Evolutionary conservation across 2,888 invertebrate genomes (phyloP).

Genomic region (Philaethria dido): DNA sequence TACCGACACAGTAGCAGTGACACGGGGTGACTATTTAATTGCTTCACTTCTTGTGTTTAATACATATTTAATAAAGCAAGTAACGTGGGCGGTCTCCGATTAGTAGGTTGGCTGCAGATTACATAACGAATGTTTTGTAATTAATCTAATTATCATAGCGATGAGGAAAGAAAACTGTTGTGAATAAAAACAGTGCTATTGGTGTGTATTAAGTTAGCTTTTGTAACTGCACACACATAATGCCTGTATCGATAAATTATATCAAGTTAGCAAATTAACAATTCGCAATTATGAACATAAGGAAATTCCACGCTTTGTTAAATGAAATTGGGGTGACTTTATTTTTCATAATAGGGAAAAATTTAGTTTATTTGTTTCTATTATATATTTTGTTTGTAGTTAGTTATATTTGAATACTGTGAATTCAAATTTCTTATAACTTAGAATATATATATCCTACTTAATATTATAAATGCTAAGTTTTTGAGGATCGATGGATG

Average conservation of each 20-base stretch:
- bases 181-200: constrained; percentile 40
- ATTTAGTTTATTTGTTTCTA: too few relatives aligned
- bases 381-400: too few relatives aligned
- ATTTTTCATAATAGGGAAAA: neutral
- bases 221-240: constrained; percentile 22
- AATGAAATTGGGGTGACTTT: neutral
- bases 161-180: constrained; percentile 39
- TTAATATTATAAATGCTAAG: too few relatives aligned
- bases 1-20: neutral
- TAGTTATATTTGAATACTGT: too few relatives aligned
- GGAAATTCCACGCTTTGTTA: neutral
- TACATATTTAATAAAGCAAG: constrained; percentile 37
- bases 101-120: constrained; percentile 32
- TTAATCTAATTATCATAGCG: constrained; percentile 41
- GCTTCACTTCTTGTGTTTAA: constrained; percentile 38
- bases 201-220: constrained; percentile 24
- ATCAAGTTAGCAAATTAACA: constrained; percentile 12
- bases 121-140: constrained; percentile 40
- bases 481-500: too few relatives aligned
- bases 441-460: too few relatives aligned
- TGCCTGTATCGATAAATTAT: constrained; percentile 15
- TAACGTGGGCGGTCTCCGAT: constrained; percentile 32
- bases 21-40: constrained; percentile 24
- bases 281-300: constrained; percentile 9
- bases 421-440: too few relatives aligned